Evolutionary conservation across 2,888 invertebrate genomes (phyloP), one percentile per base, ranked within the genome.

Genomic region (Sarcophaga subvicina): DNA sequence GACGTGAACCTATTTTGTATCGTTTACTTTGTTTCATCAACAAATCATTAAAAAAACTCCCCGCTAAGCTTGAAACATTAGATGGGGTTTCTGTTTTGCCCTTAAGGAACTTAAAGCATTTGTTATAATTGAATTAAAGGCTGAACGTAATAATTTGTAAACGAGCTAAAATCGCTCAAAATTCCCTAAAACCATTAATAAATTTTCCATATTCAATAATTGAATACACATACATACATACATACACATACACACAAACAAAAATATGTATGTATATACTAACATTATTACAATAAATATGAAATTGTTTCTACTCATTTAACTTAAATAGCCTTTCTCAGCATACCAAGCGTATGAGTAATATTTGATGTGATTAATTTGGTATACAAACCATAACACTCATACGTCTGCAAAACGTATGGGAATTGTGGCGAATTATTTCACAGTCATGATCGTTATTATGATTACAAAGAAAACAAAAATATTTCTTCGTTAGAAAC

Each of bases 161-260:
- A 54, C 14, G 54, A 54, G 37, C 37, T 54, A 14, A 54, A 54
- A 54, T 17, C 14, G 54, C 27, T 71, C 8, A 60, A 25, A 76
- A 67, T 59, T 37, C 54, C 25, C 11, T 76, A 76, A 76, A 54
- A 54, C 71, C 22, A 71, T 11, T 25, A 47, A 47, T 59, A 47
- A 49, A 27, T 37, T 20, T 66, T 66, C 5, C 17, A 37, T 17
- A 17, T 54, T 14, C 54, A 54, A 54, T 12, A 54, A 54, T 54
- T 17, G 17, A 54, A 54, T 17, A 54, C 12, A 54, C 5, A 54
- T 17, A 49, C 12, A 17, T 10, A 1, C 1, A 54, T 17, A 54
- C 17, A 54, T 1, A 54, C 17, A 17, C 14, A 54, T 5, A 49
- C 12, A 11, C 49, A 49, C 49, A 49, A 11, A 14, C 49, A 49